These are phyloP conservation scores for Melanitta fusca DNA, from an alignment of 2,797 vertebrate genomes.

Conservation along the genomic window DNA sequence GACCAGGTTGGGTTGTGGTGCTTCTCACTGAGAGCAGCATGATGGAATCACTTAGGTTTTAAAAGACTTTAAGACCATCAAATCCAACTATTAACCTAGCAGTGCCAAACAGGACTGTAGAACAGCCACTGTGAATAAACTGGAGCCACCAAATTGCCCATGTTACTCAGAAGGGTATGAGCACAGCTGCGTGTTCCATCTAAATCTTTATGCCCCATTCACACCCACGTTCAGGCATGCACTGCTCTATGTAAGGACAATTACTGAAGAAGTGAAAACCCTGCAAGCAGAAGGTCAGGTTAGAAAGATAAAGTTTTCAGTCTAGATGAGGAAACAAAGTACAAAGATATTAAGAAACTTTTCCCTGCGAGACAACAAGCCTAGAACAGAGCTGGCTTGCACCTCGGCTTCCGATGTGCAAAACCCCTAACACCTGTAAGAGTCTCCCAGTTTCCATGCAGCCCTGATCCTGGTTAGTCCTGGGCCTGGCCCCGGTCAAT, in stretches of 20 bases:
- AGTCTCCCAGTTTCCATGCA: background rate
- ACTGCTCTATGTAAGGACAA: background rate
- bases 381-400: background rate
- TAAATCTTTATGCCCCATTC: background rate
- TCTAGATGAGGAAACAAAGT: background rate
- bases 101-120: rapidly evolving
- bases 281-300: background rate
- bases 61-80: too few species aligned
- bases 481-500: background rate
- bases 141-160: background rate
- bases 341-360: background rate
- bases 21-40: background rate
- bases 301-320: background rate
- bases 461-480: background rate
- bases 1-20: background rate
- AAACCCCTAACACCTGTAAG: background rate
- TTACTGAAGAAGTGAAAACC: background rate
- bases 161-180: background rate
- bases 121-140: background rate
- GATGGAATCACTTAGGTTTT: too few species aligned
- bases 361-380: background rate
- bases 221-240: rapidly evolving
- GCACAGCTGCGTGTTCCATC: rapidly evolving
- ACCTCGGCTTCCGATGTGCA: background rate
- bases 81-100: background rate